These are phyloP conservation scores for Melieria omissa DNA, from an alignment of 2,888 invertebrate species.

Conservation along the genomic window DNA sequence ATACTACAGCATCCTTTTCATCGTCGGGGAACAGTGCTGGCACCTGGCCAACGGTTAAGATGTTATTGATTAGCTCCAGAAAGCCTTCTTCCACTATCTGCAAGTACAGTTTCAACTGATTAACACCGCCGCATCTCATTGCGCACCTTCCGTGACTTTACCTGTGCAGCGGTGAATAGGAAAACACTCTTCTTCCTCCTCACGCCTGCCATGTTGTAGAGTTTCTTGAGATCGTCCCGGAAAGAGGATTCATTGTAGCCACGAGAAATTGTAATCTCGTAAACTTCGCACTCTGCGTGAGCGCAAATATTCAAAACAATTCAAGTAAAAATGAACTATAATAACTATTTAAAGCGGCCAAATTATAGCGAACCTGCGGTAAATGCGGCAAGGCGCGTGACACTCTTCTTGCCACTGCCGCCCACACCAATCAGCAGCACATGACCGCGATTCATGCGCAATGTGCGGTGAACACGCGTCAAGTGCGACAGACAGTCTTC, in stretches of 20 bases:
- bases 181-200: constrained; percentile 84
- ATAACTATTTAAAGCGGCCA: too few relatives aligned
- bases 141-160: constrained; percentile 45
- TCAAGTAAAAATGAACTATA: too few relatives aligned
- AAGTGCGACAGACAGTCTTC: constrained; percentile 93
- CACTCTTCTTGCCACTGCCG: constrained; percentile 87
- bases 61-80: constrained; percentile 90
- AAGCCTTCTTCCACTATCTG: constrained; percentile 83
- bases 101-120: not conserved
- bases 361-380: constrained; percentile 73
- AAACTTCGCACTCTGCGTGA: constrained; percentile 77
- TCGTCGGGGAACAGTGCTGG: constrained; percentile 89
- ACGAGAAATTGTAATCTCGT: constrained; percentile 84
- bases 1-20: constrained; percentile 85
- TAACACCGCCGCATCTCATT: not conserved
- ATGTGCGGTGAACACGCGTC: constrained; percentile 85
- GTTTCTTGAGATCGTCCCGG: constrained; percentile 85
- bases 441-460: constrained; percentile 84
- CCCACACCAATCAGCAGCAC: constrained; percentile 88
- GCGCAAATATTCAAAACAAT: not conserved
- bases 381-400: constrained; percentile 83
- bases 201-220: constrained; percentile 82
- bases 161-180: constrained; percentile 85
- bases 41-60: constrained; percentile 88
- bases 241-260: constrained; percentile 87